Evolutionary conservation across 2,888 invertebrate species (phyloP).

Genomic region (Plebejus argus): DNA sequence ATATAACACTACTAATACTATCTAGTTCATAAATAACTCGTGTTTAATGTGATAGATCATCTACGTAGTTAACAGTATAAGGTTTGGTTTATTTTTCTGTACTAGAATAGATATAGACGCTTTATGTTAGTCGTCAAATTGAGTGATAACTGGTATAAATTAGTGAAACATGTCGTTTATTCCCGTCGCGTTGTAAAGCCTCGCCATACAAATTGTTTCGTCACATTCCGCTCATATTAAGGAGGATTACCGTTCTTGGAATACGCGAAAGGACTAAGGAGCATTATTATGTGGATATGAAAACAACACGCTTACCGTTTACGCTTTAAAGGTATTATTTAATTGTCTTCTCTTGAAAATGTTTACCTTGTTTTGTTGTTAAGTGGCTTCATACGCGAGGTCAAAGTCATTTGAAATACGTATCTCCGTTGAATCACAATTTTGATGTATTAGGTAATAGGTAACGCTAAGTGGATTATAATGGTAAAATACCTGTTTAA

Average conservation of each 20-base stretch:
- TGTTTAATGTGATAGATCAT: neutral
- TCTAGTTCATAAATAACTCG: neutral
- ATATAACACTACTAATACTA: slow-evolving; percentile 3
- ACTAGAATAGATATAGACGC: slow-evolving; percentile 18
- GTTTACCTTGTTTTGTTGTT: slow-evolving; percentile 30
- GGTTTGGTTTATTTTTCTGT: slow-evolving; percentile 21
- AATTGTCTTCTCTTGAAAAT: slow-evolving; percentile 31
- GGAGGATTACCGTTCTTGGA: slow-evolving; percentile 2
- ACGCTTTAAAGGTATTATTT: slow-evolving; percentile 23
- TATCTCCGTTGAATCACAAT: slow-evolving; percentile 20
- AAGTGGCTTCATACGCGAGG: slow-evolving; percentile 36
- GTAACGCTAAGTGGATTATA: neutral
- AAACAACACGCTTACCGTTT: slow-evolving; percentile 30
- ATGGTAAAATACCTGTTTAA: neutral
- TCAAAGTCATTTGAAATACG: slow-evolving; percentile 2
- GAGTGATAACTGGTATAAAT: slow-evolving; percentile 22
- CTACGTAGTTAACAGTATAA: neutral
- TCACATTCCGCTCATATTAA: neutral
- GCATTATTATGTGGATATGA: neutral
- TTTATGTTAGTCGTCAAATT: neutral
- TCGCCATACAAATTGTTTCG: slow-evolving; percentile 1
- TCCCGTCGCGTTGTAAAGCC: neutral
- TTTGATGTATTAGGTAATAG: slow-evolving; percentile 25
- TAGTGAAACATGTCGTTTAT: neutral
- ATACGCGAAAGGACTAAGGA: slow-evolving; percentile 15